Percentiles rank a stretch among this genome's conserved stretches.
These are phyloP conservation scores for Amiota minor DNA, from an alignment of 2,888 invertebrate genomes.

Conservation along the genomic window DNA sequence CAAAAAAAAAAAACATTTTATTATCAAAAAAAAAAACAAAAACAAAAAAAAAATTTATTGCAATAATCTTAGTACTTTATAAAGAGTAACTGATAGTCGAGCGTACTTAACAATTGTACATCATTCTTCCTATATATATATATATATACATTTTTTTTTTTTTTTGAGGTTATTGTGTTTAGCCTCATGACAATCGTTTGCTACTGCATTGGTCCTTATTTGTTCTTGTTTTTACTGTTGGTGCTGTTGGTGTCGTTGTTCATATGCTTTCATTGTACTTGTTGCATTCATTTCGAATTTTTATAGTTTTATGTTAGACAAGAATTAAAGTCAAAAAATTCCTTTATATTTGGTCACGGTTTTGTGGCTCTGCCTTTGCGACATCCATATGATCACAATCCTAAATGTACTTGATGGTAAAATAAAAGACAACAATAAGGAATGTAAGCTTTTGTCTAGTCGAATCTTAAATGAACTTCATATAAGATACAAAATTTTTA, in stretches of 20 bases:
- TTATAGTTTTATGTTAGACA: conserved; percentile 24
- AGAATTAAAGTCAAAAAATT: conserved; percentile 40
- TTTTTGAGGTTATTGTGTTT: no score
- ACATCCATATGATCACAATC: no score
- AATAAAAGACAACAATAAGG: conserved; percentile 8
- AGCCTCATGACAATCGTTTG: no score
- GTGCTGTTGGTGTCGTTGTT: conserved; percentile 25
- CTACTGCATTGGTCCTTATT: neutral
- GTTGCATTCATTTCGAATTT: conserved; percentile 16
- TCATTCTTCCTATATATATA: neutral
- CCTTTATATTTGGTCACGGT: conserved; percentile 47
- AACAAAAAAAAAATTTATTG: no score
- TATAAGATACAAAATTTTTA: neutral
- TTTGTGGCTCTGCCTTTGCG: conserved; percentile 7
- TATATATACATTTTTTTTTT: no score
- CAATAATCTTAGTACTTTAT: no score
- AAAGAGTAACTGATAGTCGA: no score
- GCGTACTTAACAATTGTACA: no score
- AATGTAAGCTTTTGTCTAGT: neutral
- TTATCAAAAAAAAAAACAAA: no score
- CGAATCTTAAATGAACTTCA: no score
- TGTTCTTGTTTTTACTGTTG: neutral
- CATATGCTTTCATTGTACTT: conserved; percentile 24
- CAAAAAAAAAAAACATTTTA: no score
- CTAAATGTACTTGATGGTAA: neutral